phyloP scores from a whole-genome alignment of 2,113 vertebrate species.

The Mastomys natalensis region DNA sequence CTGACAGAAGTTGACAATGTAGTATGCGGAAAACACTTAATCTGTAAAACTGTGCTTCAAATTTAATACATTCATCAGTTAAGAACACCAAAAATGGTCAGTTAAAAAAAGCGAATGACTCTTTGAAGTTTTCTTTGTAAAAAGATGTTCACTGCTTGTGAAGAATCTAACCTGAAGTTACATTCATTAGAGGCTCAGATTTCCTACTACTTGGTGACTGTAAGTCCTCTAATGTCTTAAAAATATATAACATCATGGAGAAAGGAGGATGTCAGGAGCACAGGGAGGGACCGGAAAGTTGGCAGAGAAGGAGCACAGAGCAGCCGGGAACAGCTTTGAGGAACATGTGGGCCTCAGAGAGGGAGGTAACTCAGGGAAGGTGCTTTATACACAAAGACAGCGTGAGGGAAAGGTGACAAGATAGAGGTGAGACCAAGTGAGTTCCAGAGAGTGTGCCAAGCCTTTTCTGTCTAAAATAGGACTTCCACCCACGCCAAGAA shows the following conservation, averaged over 20 bases:
- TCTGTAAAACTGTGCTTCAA: slow-evolving; percentile 47
- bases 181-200: slow-evolving; percentile 45
- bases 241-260: slow-evolving; percentile 52
- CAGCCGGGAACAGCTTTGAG: slow-evolving; percentile 73
- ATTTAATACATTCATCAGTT: slow-evolving; percentile 23
- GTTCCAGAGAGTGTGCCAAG: slow-evolving; percentile 29
- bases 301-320: slow-evolving; percentile 38
- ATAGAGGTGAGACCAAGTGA: slow-evolving; percentile 64
- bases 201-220: slow-evolving; percentile 38
- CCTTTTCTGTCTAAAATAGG: slow-evolving; percentile 25
- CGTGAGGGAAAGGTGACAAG: slow-evolving; percentile 77
- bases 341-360: slow-evolving; percentile 75
- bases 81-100: slow-evolving; percentile 34
- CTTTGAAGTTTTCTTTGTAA: slow-evolving; percentile 57
- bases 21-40: not conserved
- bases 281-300: slow-evolving; percentile 70
- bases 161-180: slow-evolving; percentile 67
- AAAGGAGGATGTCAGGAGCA: slow-evolving; percentile 63
- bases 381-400: slow-evolving; percentile 70
- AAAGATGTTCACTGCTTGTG: slow-evolving; percentile 29
- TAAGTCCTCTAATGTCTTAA: slow-evolving; percentile 46
- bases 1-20: slow-evolving; percentile 23
- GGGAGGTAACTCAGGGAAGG: slow-evolving; percentile 61
- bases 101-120: slow-evolving; percentile 27
- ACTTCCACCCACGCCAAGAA: not conserved